These are phyloP conservation scores for Microplitis deprimator DNA, from an alignment of 2,888 invertebrate species.

Conservation along the genomic window DNA sequence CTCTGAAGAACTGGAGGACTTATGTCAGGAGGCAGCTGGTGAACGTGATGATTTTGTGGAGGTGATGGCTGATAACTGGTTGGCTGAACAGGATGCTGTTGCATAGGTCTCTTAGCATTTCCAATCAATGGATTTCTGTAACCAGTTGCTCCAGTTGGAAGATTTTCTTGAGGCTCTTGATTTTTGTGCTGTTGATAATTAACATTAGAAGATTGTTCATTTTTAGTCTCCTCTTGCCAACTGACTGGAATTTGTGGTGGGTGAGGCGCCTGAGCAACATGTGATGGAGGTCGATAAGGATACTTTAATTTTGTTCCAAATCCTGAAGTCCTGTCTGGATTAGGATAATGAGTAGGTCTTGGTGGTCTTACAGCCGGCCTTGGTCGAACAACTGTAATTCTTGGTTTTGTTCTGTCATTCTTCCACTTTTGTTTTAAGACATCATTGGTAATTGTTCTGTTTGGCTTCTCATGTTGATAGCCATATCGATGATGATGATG, in stretches of 20 bases:
- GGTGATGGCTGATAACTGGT: constrained; percentile 50
- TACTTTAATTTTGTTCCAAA: constrained; percentile 48
- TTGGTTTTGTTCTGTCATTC: constrained; percentile 61
- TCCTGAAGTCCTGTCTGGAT: constrained; percentile 58
- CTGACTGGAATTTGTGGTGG: constrained; percentile 42
- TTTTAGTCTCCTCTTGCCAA: constrained; percentile 24
- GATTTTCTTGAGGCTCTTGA: constrained; percentile 47
- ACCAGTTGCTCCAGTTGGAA: constrained; percentile 61
- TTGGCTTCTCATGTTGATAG: constrained; percentile 49
- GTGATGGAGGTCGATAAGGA: constrained; percentile 42
- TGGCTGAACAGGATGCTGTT: constrained; percentile 27
- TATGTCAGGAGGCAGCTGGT: constrained; percentile 45
- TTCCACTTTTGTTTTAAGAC: constrained; percentile 60
- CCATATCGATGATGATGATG: constrained; percentile 55
- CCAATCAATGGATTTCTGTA: constrained; percentile 61
- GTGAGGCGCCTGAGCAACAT: constrained; percentile 51
- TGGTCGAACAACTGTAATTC: constrained; percentile 56
- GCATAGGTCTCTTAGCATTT: constrained; percentile 54
- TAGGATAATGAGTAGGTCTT: constrained; percentile 58
- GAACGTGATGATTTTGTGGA: constrained; percentile 27
- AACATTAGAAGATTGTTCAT: constrained; percentile 24
- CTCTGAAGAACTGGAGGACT: constrained; percentile 52
- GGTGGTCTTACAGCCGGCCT: constrained; percentile 59
- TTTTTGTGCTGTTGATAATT: constrained; percentile 27
- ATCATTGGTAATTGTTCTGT: constrained; percentile 52